Evolutionary conservation across 2,797 vertebrate genomes (phyloP).

Genomic region (Bucorvus abyssinicus): DNA sequence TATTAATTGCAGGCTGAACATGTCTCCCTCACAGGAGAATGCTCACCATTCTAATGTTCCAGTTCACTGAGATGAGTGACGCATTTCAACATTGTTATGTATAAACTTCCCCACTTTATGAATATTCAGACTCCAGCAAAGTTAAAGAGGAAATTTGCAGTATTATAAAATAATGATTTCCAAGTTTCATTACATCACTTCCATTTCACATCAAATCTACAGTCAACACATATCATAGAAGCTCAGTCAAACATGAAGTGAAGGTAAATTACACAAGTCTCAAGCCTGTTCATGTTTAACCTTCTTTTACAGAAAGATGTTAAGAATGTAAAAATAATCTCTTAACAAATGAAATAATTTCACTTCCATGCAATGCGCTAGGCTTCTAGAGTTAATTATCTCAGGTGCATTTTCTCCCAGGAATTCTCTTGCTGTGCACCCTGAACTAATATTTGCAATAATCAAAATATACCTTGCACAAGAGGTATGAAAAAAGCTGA

Average conservation of each 20-base stretch:
- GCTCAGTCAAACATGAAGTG: background rate
- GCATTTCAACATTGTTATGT: background rate
- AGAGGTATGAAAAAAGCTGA: background rate
- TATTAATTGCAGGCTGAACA: background rate
- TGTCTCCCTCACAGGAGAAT: background rate
- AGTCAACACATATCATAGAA: accelerated
- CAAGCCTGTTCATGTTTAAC: background rate
- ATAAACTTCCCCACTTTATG: background rate
- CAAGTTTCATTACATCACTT: background rate
- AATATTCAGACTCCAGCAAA: background rate
- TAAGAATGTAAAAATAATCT: background rate
- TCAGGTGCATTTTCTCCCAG: background rate
- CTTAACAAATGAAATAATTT: background rate
- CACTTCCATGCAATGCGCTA: background rate
- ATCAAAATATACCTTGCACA: background rate
- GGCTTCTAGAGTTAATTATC: background rate
- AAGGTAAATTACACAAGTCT: background rate
- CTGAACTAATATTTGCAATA: background rate
- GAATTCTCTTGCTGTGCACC: background rate
- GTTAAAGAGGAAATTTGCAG: background rate
- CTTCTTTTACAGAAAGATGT: background rate
- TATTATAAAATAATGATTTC: background rate
- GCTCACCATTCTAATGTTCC: background rate
- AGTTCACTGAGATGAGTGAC: background rate
- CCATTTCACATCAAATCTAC: background rate